These are phyloP conservation scores for Forbesichthys agassizii DNA, from an alignment of 2,113 vertebrate species.

Conservation along the genomic window DNA sequence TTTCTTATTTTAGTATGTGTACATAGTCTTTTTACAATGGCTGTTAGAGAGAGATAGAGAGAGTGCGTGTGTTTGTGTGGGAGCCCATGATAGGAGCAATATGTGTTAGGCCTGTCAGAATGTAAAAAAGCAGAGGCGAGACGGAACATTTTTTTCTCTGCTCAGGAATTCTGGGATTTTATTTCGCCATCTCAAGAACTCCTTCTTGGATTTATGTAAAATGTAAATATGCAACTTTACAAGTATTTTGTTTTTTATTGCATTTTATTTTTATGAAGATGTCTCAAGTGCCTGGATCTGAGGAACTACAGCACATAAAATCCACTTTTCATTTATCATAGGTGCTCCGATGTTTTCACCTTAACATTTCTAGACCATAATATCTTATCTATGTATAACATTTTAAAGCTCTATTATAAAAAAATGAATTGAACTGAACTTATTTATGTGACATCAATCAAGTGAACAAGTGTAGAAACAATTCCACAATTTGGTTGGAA, in stretches of 20 bases:
- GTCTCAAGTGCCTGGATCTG: conserved; percentile 54
- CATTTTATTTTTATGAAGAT: background rate
- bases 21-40: conserved; percentile 6
- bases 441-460: no score
- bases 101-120: conserved; percentile 25
- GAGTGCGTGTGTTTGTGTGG: background rate
- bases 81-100: background rate
- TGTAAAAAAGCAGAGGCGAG: conserved; percentile 16
- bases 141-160: conserved; percentile 9
- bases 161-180: conserved; percentile 45
- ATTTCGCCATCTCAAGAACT: background rate
- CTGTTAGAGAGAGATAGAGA: background rate
- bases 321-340: background rate
- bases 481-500: no score
- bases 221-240: conserved; percentile 47
- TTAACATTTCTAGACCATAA: no score
- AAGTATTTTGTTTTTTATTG: conserved; percentile 11
- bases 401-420: no score
- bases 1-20: conserved; percentile 37
- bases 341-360: conserved; percentile 37
- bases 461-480: no score
- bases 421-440: no score
- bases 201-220: conserved; percentile 20
- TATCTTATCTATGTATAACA: no score
- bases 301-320: conserved; percentile 1